Evolutionary conservation across 2,888 invertebrate species (phyloP).

Genomic region (Mimachlamys varia): DNA sequence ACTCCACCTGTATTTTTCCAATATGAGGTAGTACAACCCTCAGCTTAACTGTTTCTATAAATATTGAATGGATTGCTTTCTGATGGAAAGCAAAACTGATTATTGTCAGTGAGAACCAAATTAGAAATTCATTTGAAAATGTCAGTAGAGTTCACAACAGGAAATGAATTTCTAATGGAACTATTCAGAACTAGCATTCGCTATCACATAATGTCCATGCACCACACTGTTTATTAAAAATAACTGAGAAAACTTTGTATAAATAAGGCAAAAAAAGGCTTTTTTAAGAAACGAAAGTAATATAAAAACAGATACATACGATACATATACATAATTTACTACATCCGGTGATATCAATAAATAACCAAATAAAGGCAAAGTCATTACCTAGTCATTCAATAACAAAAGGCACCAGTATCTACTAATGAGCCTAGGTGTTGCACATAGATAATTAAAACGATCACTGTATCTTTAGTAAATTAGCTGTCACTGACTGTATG

Average conservation of each 20-base stretch:
- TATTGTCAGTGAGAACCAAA: not conserved
- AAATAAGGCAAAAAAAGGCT: not conserved
- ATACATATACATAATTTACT: not conserved
- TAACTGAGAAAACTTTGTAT: not conserved
- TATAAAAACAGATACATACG: slow-evolving; percentile 19
- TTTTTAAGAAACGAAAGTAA: not conserved
- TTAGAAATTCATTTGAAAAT: not conserved
- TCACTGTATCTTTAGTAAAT: not conserved
- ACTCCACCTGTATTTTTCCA: slow-evolving; percentile 5
- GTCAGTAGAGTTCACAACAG: not conserved
- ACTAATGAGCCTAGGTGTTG: not conserved
- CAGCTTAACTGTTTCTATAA: not conserved
- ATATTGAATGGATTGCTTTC: not conserved
- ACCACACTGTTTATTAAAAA: not conserved
- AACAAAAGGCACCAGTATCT: not conserved
- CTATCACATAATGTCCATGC: not conserved
- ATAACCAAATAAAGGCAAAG: not conserved
- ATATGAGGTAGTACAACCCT: slow-evolving; percentile 6
- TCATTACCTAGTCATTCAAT: not conserved
- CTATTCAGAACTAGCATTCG: not conserved
- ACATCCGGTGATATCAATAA: not conserved
- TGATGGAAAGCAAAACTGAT: not conserved
- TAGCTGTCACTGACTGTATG: not conserved
- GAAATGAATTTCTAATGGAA: not conserved
- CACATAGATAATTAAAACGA: not conserved